A percentile compares a stretch with the other conserved stretches of the same genome.
phyloP scores from a whole-genome alignment of 2,888 invertebrate species.

The Conchocele bisecta region DNA sequence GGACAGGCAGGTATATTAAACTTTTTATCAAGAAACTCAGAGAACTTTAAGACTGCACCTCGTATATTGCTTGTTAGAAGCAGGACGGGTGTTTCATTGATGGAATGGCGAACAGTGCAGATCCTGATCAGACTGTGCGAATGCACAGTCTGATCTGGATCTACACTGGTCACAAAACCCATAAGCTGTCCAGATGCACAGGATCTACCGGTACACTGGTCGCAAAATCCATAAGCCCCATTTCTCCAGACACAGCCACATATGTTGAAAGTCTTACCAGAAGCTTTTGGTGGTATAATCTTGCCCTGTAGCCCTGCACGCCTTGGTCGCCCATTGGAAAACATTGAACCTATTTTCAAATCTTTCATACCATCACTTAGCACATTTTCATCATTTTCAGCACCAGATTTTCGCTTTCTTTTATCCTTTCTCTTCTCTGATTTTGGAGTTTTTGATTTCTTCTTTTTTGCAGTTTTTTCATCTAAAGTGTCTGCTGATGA shows the following conservation, averaged over 20 bases:
- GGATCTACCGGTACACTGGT: too few species aligned
- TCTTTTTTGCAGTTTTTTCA: conserved; percentile 71
- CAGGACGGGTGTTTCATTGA: too few species aligned
- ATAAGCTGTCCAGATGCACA: too few species aligned
- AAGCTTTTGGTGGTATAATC: conserved; percentile 75
- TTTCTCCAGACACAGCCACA: too few species aligned
- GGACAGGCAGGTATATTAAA: too few species aligned
- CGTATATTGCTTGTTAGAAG: too few species aligned
- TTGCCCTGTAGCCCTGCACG: conserved; percentile 35
- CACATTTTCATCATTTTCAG: conserved; percentile 46
- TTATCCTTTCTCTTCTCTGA: conserved; percentile 73
- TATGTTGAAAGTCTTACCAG: conserved; percentile 69
- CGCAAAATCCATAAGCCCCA: background rate
- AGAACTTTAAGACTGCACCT: too few species aligned
- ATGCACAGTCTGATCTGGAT: too few species aligned
- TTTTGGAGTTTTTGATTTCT: conserved; percentile 69
- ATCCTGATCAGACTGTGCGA: too few species aligned
- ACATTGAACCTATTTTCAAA: conserved; percentile 71
- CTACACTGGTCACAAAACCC: too few species aligned
- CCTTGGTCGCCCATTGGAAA: conserved; percentile 44
- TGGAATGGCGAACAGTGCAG: too few species aligned
- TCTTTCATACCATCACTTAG: conserved; percentile 66
- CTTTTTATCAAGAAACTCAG: too few species aligned
- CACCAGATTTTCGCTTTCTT: conserved; percentile 52
- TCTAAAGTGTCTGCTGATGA: conserved; percentile 68